Conservation (phyloP, 2,797 vertebrate genomes). For the Sciaenops ocellatus region DNA sequence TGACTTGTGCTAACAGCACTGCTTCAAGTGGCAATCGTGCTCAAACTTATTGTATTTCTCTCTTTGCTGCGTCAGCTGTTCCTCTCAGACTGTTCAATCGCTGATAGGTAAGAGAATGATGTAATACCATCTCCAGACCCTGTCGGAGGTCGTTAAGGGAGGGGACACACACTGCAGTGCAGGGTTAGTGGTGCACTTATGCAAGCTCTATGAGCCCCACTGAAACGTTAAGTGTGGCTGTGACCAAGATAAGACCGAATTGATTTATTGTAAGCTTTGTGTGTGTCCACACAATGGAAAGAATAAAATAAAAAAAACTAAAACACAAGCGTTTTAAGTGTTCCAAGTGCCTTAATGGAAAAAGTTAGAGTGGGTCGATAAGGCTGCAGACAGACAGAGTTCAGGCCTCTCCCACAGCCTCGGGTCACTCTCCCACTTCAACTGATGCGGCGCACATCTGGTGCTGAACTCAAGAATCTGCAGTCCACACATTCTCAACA, state of each 20-base stretch:
- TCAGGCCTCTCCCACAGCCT: constrained; percentile 49
- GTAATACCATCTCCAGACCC: constrained; percentile 32
- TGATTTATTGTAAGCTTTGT: constrained; percentile 40
- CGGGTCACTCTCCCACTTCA: constrained; percentile 40
- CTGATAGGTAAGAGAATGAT: constrained; percentile 51
- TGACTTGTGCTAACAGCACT: background rate
- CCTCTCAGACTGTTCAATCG: constrained; percentile 54
- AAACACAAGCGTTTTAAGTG: constrained; percentile 46
- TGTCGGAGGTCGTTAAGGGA: constrained; percentile 46
- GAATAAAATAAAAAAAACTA: constrained; percentile 11
- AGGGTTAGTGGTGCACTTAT: constrained; percentile 54
- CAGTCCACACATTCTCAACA: constrained; percentile 40
- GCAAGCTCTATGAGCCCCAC: background rate
- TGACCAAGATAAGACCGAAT: constrained; percentile 37
- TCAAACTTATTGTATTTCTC: background rate
- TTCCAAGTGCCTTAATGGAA: constrained; percentile 72
- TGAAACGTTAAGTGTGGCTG: constrained; percentile 30
- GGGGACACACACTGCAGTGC: constrained; percentile 34
- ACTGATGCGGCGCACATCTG: constrained; percentile 60
- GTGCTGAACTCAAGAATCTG: constrained; percentile 55
- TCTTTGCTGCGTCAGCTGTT: constrained; percentile 44
- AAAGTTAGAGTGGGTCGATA: constrained; percentile 74
- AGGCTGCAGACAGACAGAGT: constrained; percentile 61
- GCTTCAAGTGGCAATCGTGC: background rate
- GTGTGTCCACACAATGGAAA: constrained; percentile 6